Conservation (phyloP, 2,797 vertebrate genomes). For the Argentina silus region DNA sequence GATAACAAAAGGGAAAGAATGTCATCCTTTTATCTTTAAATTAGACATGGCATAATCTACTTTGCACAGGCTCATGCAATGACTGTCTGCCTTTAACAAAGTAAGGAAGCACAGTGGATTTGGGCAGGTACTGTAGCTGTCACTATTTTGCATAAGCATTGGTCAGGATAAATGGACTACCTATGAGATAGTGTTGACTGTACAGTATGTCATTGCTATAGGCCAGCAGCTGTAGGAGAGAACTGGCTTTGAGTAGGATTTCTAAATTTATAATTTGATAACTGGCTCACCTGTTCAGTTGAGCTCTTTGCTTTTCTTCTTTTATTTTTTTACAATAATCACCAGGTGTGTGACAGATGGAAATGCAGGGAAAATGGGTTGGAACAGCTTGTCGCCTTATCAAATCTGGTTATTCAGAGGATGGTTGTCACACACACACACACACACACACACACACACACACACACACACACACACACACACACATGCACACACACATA, state of each 20-base stretch:
- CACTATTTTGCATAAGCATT: background rate
- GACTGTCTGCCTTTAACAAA: background rate
- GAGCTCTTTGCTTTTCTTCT: slow-evolving; percentile 37
- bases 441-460: no score
- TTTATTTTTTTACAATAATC: slow-evolving; percentile 18
- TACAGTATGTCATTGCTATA: background rate
- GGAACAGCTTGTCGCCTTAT: slow-evolving; percentile 44
- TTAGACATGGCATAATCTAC: background rate
- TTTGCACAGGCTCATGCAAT: background rate
- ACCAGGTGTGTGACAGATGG: slow-evolving; percentile 64
- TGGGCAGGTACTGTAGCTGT: background rate
- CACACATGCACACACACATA: slow-evolving; percentile 6
- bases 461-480: slow-evolving; percentile 1
- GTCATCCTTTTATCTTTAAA: background rate
- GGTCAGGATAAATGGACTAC: background rate
- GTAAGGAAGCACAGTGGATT: background rate
- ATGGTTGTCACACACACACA: background rate
- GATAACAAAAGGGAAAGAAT: background rate
- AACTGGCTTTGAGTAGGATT: background rate
- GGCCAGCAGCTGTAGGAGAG: background rate
- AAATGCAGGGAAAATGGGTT: slow-evolving; percentile 51
- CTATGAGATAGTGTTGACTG: background rate
- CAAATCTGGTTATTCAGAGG: background rate
- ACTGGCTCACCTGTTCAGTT: slow-evolving; percentile 38
- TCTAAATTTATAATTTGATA: slow-evolving; percentile 44